A percentile compares a stretch with the other conserved stretches of the same genome.
Conservation (phyloP, 2,888 invertebrate species). For the Watsonalla binaria region DNA sequence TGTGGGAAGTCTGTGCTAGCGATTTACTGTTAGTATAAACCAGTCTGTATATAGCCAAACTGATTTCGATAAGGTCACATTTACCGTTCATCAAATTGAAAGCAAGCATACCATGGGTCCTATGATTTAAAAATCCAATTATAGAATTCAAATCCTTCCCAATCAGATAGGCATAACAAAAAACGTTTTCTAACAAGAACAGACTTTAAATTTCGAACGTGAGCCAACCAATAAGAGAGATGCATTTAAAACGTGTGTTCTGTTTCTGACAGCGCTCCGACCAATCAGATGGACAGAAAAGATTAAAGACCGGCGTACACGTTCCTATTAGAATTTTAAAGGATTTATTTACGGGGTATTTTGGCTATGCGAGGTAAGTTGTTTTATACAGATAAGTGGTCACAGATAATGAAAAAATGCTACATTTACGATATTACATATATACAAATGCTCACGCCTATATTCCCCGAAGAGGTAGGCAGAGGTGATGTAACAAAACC, state of each 20-base stretch:
- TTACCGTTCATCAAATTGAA: constrained; percentile 4
- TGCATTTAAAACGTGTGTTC: constrained; percentile 65
- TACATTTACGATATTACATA: background rate
- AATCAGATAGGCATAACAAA: constrained; percentile 36
- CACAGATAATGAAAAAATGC: constrained; percentile 3
- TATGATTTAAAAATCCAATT: constrained; percentile 44
- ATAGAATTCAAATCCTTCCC: constrained; percentile 39
- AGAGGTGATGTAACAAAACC: too few relatives aligned
- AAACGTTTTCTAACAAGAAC: constrained; percentile 36
- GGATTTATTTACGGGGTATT: constrained; percentile 36
- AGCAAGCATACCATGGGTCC: constrained; percentile 1
- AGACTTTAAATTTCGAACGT: constrained; percentile 49
- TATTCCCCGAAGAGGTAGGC: too few relatives aligned
- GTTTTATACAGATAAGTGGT: constrained; percentile 7
- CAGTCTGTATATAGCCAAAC: constrained; percentile 8
- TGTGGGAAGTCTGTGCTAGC: constrained; percentile 12
- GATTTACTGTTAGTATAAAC: constrained; percentile 12
- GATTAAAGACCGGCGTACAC: constrained; percentile 53
- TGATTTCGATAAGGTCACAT: constrained; percentile 16
- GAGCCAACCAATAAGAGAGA: constrained; percentile 52
- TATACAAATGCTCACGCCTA: too few relatives aligned
- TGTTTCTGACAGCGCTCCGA: constrained; percentile 67
- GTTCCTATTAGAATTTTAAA: constrained; percentile 60
- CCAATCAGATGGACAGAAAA: constrained; percentile 69
- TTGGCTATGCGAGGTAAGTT: constrained; percentile 5